These are phyloP conservation scores for Caenorhabditis remanei DNA, from an alignment of 1,140 invertebrate genomes.

Conservation along the genomic window DNA sequence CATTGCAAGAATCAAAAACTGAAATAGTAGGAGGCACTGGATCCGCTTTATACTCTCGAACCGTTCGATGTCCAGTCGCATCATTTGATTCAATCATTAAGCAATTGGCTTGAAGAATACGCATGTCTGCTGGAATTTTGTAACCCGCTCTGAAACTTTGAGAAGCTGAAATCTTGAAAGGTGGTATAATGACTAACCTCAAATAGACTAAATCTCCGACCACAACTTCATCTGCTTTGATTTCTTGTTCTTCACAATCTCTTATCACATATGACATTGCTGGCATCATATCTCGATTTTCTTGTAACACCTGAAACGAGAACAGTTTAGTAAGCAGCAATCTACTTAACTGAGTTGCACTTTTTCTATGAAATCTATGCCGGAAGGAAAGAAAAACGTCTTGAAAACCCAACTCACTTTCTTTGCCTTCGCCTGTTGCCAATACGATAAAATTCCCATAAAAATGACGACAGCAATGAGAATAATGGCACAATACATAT, in stretches of 20 bases:
- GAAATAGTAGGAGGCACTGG: constrained; percentile 68
- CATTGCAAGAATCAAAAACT: constrained; percentile 75
- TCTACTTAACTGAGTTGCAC: too few species aligned
- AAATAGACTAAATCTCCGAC: constrained; percentile 75
- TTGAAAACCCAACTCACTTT: constrained; percentile 60
- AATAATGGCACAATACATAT: constrained; percentile 76
- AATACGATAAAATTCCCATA: constrained; percentile 76
- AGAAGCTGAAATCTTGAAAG: background rate
- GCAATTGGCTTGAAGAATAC: constrained; percentile 78
- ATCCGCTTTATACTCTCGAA: constrained; percentile 70
- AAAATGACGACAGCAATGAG: constrained; percentile 74
- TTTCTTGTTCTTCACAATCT: constrained; percentile 74
- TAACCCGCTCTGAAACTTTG: constrained; percentile 66
- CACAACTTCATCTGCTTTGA: constrained; percentile 72
- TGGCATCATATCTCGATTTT: constrained; percentile 74
- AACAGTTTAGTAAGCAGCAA: background rate
- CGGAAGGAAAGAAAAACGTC: too few species aligned
- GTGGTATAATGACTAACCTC: constrained; percentile 49
- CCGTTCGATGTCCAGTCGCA: constrained; percentile 83
- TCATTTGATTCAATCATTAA: constrained; percentile 79
- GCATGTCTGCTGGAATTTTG: constrained; percentile 73
- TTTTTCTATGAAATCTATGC: too few species aligned
- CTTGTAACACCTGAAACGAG: constrained; percentile 71
- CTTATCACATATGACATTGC: constrained; percentile 85
- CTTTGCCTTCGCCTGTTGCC: constrained; percentile 76